These are phyloP conservation scores for Scaptomyza caliginosa DNA, from an alignment of 2,888 invertebrate genomes.

Conservation along the genomic window DNA sequence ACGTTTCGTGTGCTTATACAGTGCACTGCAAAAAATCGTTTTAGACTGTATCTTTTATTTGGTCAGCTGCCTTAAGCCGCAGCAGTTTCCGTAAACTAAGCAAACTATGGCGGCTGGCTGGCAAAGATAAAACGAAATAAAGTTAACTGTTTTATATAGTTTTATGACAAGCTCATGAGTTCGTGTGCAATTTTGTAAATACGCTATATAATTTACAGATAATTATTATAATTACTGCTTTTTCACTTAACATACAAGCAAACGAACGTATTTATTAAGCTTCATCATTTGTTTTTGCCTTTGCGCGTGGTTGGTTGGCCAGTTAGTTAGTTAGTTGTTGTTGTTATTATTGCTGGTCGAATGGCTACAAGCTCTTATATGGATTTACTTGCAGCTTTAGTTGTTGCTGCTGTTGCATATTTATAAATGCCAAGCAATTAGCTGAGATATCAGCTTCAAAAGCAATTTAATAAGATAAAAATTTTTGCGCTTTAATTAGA, in stretches of 20 bases:
- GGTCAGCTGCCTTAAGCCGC: constrained; percentile 1
- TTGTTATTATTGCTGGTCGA: constrained; percentile 25
- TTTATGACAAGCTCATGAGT: constrained; percentile 76
- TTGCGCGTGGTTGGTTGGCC: constrained; percentile 16
- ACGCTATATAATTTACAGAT: constrained; percentile 77
- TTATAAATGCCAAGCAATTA: constrained; percentile 57
- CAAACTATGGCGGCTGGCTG: constrained; percentile 40
- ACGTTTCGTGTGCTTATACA: constrained; percentile 46
- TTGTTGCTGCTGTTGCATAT: constrained; percentile 27
- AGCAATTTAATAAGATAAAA: constrained; percentile 44
- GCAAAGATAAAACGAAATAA: constrained; percentile 48
- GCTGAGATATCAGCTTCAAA: constrained; percentile 46
- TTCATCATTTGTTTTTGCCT: constrained; percentile 20
- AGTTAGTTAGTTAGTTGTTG: constrained; percentile 17
- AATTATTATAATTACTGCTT: constrained; percentile 78
- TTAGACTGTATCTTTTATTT: too few species aligned
- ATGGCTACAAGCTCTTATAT: constrained; percentile 47
- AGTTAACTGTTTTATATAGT: constrained; percentile 56
- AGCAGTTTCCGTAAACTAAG: constrained; percentile 5
- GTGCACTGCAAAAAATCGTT: constrained; percentile 37
- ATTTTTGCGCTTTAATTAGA: constrained; percentile 58
- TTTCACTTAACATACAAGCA: constrained; percentile 66
- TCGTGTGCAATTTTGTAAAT: constrained; percentile 75
- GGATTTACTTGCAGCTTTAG: constrained; percentile 31
- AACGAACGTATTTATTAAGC: constrained; percentile 27